A percentile compares a stretch with the other conserved stretches of the same genome.
Evolutionary conservation across 1,140 invertebrate species (phyloP).

Genomic region (Drosophila rufa): DNA sequence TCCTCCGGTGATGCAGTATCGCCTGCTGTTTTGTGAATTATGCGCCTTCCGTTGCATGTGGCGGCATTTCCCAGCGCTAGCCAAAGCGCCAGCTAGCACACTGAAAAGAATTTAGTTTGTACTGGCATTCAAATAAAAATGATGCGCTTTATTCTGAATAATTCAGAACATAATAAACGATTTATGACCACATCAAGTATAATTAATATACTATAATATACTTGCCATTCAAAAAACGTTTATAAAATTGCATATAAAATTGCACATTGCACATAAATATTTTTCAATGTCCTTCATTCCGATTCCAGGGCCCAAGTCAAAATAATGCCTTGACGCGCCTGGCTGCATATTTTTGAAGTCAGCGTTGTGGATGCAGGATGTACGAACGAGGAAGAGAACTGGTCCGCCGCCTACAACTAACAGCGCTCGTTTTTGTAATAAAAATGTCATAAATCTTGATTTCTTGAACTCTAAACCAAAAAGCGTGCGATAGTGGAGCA

Average conservation of each 20-base stretch:
- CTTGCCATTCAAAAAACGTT: no score
- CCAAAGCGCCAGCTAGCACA: slow-evolving; percentile 6
- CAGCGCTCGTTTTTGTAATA: slow-evolving; percentile 78
- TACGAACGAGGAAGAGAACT: not conserved
- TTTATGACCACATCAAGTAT: no score
- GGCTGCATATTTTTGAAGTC: slow-evolving; percentile 80
- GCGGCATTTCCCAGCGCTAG: slow-evolving; percentile 66
- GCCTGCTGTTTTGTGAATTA: slow-evolving; percentile 82
- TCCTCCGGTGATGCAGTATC: slow-evolving; percentile 16
- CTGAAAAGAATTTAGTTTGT: slow-evolving; percentile 2
- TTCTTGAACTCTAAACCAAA: slow-evolving; percentile 78
- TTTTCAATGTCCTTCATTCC: slow-evolving; percentile 13
- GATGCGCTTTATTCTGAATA: not conserved
- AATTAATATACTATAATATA: no score
- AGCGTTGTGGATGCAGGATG: slow-evolving; percentile 45
- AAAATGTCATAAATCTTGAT: slow-evolving; percentile 85
- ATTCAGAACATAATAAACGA: not conserved
- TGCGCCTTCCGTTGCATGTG: slow-evolving; percentile 81
- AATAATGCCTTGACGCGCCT: slow-evolving; percentile 76
- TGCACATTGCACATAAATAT: not conserved
- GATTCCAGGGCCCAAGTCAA: slow-evolving; percentile 53
- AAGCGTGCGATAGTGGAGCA: slow-evolving; percentile 69
- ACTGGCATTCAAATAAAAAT: no score
- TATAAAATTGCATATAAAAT: no score
- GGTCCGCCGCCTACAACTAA: slow-evolving; percentile 69